Evolutionary conservation across 2,888 invertebrate species (phyloP), one percentile per base, ranked within the genome.

Genomic region (Luperina testacea): DNA sequence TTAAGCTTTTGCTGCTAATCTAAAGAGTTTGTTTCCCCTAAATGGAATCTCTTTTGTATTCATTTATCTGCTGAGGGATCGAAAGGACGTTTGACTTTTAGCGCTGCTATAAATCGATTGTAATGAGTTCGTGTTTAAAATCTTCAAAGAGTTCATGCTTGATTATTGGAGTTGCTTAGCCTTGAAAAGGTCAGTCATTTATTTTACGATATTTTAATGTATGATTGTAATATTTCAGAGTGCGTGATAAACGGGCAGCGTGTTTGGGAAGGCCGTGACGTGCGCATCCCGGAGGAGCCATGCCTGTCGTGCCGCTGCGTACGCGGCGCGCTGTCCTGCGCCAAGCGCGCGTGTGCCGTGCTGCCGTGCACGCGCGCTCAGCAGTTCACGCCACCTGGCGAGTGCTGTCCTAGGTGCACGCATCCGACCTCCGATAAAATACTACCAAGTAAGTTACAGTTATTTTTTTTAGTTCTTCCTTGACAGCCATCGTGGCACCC

Each of bases 341-440:
- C 98, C 65, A 99, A 99, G 92, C 98, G 98, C 81, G 98, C 99
- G 1, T 99, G 99, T 90, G 99, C 99, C 0, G 99, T 99, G 13
- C 97, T 99, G 59, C 98, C 99, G 87, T 99, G 99, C 93, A 98
- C 98, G 11, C 94, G 95, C 1, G 97, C 97, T 20, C 97, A 97
- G 86, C 98, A 98, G 90, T 96, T 97, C 80, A 97, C 98, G 76
- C 97, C 97, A 51, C 97, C 98, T 0, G 98, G 98, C 7, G 98
- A 98, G 90, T 99, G 99, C 94, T 99, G 99, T 92, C 97, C 93
- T 71, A 94, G 93, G 85, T 97, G 95, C 92, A 94, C 91, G 79
- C 94, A 95, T 83, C 95, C 97, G 8, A 97, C 96, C 0, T 94
- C 97, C 63, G 96, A 97, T 76, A 95, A 97, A 81, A 94, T 97